phyloP scores from a whole-genome alignment of 2,797 vertebrate genomes.

The Gallinago stenura region DNA sequence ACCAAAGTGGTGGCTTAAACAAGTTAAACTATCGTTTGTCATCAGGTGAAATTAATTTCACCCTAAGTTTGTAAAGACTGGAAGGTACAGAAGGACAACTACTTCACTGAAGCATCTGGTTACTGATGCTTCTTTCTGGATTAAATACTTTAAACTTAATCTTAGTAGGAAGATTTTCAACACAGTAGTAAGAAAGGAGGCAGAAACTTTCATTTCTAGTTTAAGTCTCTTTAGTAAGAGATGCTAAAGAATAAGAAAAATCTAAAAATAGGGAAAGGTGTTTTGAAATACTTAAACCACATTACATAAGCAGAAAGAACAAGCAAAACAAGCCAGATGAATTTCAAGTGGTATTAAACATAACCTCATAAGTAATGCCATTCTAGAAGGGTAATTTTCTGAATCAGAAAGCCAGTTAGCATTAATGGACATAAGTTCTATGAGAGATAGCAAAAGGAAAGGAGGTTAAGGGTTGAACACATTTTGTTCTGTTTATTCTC shows the following conservation, averaged over 20 bases:
- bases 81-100: not conserved
- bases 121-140: not conserved
- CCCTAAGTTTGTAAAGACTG: not conserved
- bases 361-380: not conserved
- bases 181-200: not conserved
- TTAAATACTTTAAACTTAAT: conserved; percentile 17
- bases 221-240: conserved; percentile 6
- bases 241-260: not conserved
- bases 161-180: not conserved
- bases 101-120: not conserved
- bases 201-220: not conserved
- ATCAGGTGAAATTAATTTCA: not conserved
- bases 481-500: conserved; percentile 66
- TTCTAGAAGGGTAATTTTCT: conserved; percentile 40
- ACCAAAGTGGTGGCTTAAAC: not conserved
- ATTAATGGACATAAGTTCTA: conserved; percentile 46
- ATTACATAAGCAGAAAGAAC: conserved; percentile 47
- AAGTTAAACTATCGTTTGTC: not conserved
- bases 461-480: conserved; percentile 64
- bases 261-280: conserved; percentile 30
- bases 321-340: conserved; percentile 49
- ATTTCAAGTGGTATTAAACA: conserved; percentile 61
- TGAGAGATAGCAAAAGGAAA: conserved; percentile 21
- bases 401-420: conserved; percentile 40
- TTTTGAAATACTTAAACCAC: conserved; percentile 38